Evolutionary conservation across 1,140 invertebrate species (phyloP).

Genomic region (Euwallacea similis): DNA sequence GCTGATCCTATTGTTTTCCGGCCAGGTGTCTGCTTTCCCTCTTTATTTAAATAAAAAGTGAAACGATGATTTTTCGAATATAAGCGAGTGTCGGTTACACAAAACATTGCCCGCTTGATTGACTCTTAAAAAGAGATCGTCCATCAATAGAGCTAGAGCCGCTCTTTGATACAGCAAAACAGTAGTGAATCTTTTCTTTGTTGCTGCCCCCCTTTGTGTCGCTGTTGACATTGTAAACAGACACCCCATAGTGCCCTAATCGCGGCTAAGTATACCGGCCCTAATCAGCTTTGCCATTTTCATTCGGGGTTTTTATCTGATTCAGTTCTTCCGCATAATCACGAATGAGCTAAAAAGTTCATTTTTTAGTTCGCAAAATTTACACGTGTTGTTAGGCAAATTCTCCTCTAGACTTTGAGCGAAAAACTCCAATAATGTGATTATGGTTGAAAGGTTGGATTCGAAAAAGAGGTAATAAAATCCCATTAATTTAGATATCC

Average conservation of each 20-base stretch:
- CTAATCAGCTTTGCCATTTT: slow-evolving; percentile 36
- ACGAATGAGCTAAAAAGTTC: background rate
- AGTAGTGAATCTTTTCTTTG: slow-evolving; percentile 30
- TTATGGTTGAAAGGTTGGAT: background rate
- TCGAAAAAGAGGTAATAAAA: background rate
- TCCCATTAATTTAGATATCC: slow-evolving; percentile 15
- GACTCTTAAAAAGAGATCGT: slow-evolving; percentile 3
- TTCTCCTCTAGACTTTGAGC: too few species aligned
- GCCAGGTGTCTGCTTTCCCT: too few species aligned
- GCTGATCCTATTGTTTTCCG: too few species aligned
- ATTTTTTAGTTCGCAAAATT: background rate
- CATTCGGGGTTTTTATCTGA: slow-evolving; percentile 19
- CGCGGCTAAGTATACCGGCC: slow-evolving; percentile 31
- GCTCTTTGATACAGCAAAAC: slow-evolving; percentile 26
- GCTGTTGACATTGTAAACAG: slow-evolving; percentile 36
- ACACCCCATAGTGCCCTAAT: slow-evolving; percentile 35
- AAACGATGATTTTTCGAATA: too few species aligned
- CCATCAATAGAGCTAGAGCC: background rate
- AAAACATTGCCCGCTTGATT: slow-evolving; percentile 23
- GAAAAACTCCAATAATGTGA: too few species aligned
- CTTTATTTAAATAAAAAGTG: slow-evolving; percentile 1
- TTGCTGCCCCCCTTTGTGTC: slow-evolving; percentile 19
- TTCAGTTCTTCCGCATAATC: slow-evolving; percentile 19
- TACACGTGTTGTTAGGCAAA: background rate
- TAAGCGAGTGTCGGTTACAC: slow-evolving; percentile 28